phyloP scores from a whole-genome alignment of 2,113 vertebrate species.

The Cyprinodon brontotheroides region DNA sequence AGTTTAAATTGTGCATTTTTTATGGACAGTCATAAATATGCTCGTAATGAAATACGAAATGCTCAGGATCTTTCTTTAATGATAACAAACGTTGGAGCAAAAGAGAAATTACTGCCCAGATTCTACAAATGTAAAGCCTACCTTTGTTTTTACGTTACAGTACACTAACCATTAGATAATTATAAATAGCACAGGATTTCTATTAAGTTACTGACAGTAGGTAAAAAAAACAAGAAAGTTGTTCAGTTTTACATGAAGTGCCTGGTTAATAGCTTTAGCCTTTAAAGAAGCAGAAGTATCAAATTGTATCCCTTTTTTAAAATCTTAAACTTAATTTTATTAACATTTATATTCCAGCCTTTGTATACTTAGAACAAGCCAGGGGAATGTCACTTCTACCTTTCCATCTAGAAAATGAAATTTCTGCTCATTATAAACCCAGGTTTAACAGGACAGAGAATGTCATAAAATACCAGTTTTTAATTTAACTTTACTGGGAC shows the following conservation, averaged over 20 bases:
- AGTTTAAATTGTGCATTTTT: constrained; percentile 30
- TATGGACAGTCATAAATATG: constrained; percentile 36
- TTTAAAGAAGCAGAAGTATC: neutral
- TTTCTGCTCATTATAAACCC: neutral
- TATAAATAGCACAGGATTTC: constrained; percentile 50
- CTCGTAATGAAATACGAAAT: constrained; percentile 29
- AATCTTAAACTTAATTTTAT: neutral
- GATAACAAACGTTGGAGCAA: neutral
- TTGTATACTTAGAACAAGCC: neutral
- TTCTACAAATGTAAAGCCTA: constrained; percentile 2
- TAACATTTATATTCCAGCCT: neutral
- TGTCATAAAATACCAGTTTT: neutral
- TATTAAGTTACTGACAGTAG: constrained; percentile 18
- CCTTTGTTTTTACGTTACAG: neutral
- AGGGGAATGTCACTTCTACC: neutral
- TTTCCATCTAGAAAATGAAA: neutral
- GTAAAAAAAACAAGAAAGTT: neutral
- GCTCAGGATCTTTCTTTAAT: neutral
- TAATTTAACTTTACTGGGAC: too few species aligned
- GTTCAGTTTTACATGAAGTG: neutral
- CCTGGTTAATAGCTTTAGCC: neutral
- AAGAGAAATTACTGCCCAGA: constrained; percentile 1
- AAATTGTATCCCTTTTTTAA: neutral
- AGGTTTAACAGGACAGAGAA: neutral
- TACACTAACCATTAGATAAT: neutral